These are phyloP conservation scores for Chrosomus eos DNA, from an alignment of 2,797 vertebrate genomes.

Conservation along the genomic window DNA sequence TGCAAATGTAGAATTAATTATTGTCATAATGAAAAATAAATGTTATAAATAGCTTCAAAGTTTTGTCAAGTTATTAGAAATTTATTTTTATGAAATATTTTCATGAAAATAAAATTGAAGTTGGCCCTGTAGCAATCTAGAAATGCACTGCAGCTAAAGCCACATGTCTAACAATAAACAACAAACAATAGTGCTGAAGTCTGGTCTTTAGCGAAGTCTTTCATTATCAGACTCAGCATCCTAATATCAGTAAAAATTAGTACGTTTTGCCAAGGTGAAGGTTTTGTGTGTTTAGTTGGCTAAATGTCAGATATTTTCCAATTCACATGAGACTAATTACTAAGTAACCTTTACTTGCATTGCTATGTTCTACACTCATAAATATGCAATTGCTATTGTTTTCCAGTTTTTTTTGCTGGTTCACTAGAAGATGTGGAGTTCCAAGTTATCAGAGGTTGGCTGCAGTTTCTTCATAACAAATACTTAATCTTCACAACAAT, in stretches of 20 bases:
- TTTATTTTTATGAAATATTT: too few relatives aligned
- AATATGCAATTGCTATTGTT: constrained; percentile 16
- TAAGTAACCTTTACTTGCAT: constrained; percentile 12
- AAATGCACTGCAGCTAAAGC: too few relatives aligned
- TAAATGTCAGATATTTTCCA: constrained; percentile 28
- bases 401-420: neutral
- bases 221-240: constrained; percentile 17
- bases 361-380: neutral
- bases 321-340: constrained; percentile 39
- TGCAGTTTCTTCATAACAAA: constrained; percentile 21
- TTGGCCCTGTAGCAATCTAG: too few relatives aligned
- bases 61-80: too few relatives aligned
- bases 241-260: neutral
- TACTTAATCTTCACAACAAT: neutral
- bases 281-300: constrained; percentile 3
- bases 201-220: neutral
- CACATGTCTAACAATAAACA: too few relatives aligned
- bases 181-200: constrained; percentile 20
- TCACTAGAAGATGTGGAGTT: neutral
- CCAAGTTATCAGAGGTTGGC: neutral
- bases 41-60: too few relatives aligned
- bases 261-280: constrained; percentile 1
- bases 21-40: too few relatives aligned
- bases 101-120: too few relatives aligned
- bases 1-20: too few relatives aligned